Base-by-base conservation (phyloP, 2,113 vertebrate genomes). In the Tapirus terrestris region DNA sequence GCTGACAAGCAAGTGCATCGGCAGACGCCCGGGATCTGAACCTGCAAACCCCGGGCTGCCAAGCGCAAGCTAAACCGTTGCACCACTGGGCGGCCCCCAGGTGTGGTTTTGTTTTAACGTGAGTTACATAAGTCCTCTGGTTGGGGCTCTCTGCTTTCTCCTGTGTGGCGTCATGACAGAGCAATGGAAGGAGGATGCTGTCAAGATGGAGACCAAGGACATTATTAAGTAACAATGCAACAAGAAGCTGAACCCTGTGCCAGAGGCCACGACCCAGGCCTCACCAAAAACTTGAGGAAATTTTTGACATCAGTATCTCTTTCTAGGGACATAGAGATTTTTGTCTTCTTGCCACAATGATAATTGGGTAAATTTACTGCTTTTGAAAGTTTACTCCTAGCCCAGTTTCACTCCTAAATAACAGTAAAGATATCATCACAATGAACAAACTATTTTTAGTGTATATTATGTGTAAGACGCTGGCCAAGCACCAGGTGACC, bases 341-440 rank as follows among this genome's bases (percentile, higher is more conserved):
- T 92, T 92, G 16, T 89, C 72, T 95, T 96, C 51, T 43, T 96
- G 53, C 39, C 60, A 77, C 39, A 76, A 61, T 51, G 70, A 94
- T 63, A 39, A 91, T 43, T 70, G 9, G 21, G 48, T 82, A 23
- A 56, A 68, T 79, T 95, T 94, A 77, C 48, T 23, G 12, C 43
- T 86, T 87, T 89, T 79, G 39, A 86, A 91, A 67, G 18, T 92
- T 95, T 36, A 81, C 8, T 81, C 3, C 21, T 36, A 84, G 33
- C 33, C 58, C 45, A 91, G 13, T 91, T 97, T 97, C 45, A 94
- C 89, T 97, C 13, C 67, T 84, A 94, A 91, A 70, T 63, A 87
- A 58, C n/a, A 91, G 21, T 79, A 83, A 94, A 85, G 45, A 85
- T 23, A 58, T 56, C n/a, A n/a, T 76, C 25, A 73, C 36, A 29